A percentile compares a stretch with the other conserved stretches of the same genome.
These are phyloP conservation scores for Mythimna impura DNA, from an alignment of 2,888 invertebrate species.

Conservation along the genomic window DNA sequence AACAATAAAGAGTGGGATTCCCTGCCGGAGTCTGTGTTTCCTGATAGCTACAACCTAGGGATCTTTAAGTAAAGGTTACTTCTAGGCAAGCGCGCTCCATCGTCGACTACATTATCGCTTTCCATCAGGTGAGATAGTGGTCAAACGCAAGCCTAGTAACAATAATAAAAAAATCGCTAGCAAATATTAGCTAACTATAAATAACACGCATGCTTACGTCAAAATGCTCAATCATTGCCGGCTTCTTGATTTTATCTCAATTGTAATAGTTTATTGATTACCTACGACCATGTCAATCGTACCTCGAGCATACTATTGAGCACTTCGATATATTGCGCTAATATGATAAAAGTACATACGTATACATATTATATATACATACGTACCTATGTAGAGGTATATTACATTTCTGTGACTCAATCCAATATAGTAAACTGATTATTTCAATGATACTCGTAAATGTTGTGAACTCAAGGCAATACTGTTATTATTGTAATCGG, in stretches of 20 bases:
- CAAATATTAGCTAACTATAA: not conserved
- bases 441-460: not conserved
- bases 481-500: not conserved
- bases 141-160: too few relatives aligned
- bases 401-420: constrained; percentile 9
- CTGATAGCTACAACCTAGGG: too few relatives aligned
- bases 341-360: constrained; percentile 11
- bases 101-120: too few relatives aligned
- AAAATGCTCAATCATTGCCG: constrained; percentile 16
- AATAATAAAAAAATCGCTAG: not conserved
- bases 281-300: constrained; percentile 10
- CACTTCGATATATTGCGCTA: constrained; percentile 32
- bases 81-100: too few relatives aligned
- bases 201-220: not conserved
- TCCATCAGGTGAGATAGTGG: too few relatives aligned
- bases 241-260: constrained; percentile 26
- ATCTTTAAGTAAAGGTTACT: too few relatives aligned
- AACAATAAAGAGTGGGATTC: too few relatives aligned
- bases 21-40: too few relatives aligned
- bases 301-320: not conserved
- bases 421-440: constrained; percentile 3
- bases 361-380: too few relatives aligned
- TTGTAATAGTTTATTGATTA: constrained; percentile 17
- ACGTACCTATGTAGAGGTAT: not conserved
- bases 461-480: not conserved